Base-by-base conservation (phyloP, 2,888 invertebrate species). In the Nemotelus nigrinus region DNA sequence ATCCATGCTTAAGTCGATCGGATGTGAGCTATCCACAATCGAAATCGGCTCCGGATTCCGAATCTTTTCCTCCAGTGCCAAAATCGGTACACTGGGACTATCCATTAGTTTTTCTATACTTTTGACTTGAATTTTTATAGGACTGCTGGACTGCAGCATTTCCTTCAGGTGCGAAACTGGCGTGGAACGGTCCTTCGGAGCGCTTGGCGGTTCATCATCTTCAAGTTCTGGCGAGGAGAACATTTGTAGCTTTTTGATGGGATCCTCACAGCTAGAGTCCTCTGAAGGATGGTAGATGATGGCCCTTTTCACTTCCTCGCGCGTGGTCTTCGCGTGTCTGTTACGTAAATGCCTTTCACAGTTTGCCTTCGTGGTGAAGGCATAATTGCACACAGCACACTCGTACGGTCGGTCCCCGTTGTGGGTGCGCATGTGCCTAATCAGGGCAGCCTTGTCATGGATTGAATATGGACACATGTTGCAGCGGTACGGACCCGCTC, bases 311-410 rank as follows among this genome's bases (percentile, higher is more conserved):
- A 97, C 94, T 82, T 97, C 96, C 82, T 96, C 95, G 76, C 96
- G 90, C 2, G 94, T 93, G 1, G 92, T 91, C 86, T 96, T 96
- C 0, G 93, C 93, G 84, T 98, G 98, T 44, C 96, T 91, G 86
- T 98, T 98, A 81, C 97, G 90, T 82, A 98, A 90, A 86, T 98
- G 98, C 4, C 98, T 90, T 87, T 98, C 98, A 86, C 98, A 98
- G 85, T 98, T 98, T 1, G 98, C 97, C 88, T 98, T 97, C 0
- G 98, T 98, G 45, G 98, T 98, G 86, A 98, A 98, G 2, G 97
- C 97, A 84, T 96, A 97, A 84, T 96, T 96, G 86, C 98, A 98
- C n/a, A 97, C 90, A 0, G 94, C 92, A 84, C 98, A 98, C 86
- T 97, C 96, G 85, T 96, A 98, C 0, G 98, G 98, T 8, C 97